Base-by-base conservation (phyloP, 2,797 vertebrate genomes). In the Danio tinwini region DNA sequence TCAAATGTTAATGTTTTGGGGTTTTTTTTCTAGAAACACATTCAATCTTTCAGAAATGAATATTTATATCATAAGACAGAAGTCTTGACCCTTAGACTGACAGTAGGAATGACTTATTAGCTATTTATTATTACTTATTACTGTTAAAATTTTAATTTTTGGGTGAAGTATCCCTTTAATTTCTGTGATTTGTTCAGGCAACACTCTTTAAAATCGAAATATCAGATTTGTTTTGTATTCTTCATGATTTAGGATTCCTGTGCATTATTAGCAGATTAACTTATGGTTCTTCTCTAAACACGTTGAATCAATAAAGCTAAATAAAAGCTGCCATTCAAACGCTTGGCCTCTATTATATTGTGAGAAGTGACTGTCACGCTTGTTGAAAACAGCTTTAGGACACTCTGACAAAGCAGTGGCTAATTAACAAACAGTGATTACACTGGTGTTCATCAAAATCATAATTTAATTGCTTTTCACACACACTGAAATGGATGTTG, bases 401-500 rank as follows among this genome's bases (percentile, higher is more conserved):
- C 13, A 59, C 63, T 72, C 45, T 80, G 53, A 80, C 53, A 49
- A 64, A 74, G n/a, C 69, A 74, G 17, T 44, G 16, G 52, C 62
- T 76, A 56, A 83, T 84, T 70, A 79, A 52, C 63, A 63, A 50
- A 58, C 55, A 63, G 49, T 76, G 58, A 73, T 74, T 47, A 69
- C 13, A 67, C 49, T 62, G 29, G 17, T 49, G 68, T 58, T 58
- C 53, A 49, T 39, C 13, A 21, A 53, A 29, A 39, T 12, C 63
- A 47, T 42, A 1, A 71, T 71, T 55, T 40, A 71, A 71, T 69
- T 58, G 11, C 40, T 64, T 78, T 55, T 68, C 61, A 72, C 17
- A 75, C 67, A 16, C 49, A 50, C 64, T 49, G 6, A 61, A 61
- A 76, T 84, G 6, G 75, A 80, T 74, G 39, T 62, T 62, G 14